Conservation (phyloP, 2,797 vertebrate species). For the Fratercula arctica region DNA sequence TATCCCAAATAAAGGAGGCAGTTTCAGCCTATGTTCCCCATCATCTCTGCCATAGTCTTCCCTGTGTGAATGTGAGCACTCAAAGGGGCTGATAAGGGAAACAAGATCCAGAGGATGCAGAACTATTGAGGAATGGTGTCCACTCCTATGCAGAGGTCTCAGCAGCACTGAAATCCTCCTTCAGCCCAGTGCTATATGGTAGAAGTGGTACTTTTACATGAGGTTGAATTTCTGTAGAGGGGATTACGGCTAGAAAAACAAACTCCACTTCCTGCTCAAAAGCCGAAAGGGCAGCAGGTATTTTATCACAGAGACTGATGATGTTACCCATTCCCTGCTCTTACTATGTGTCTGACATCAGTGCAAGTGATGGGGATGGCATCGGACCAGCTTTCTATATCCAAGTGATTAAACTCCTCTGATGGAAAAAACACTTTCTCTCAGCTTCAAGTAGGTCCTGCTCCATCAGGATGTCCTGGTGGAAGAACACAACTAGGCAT, state of each 20-base stretch:
- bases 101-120: no score
- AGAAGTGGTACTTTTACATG: background rate
- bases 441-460: background rate
- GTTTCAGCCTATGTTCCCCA: accelerated
- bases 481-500: background rate
- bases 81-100: background rate
- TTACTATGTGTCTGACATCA: background rate
- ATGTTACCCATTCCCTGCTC: background rate
- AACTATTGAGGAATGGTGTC: background rate
- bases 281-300: background rate
- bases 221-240: background rate
- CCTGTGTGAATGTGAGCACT: background rate
- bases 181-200: background rate
- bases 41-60: background rate
- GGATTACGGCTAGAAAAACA: background rate
- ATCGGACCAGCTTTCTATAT: background rate
- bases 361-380: background rate
- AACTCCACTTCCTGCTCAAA: background rate
- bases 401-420: background rate
- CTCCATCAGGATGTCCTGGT: background rate
- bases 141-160: background rate
- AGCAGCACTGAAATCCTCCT: background rate
- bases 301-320: background rate
- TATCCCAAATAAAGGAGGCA: background rate
- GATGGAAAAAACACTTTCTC: background rate